Evolutionary conservation across 2,888 invertebrate genomes (phyloP), one percentile per base, ranked within the genome.

Genomic region (Automeris io): DNA sequence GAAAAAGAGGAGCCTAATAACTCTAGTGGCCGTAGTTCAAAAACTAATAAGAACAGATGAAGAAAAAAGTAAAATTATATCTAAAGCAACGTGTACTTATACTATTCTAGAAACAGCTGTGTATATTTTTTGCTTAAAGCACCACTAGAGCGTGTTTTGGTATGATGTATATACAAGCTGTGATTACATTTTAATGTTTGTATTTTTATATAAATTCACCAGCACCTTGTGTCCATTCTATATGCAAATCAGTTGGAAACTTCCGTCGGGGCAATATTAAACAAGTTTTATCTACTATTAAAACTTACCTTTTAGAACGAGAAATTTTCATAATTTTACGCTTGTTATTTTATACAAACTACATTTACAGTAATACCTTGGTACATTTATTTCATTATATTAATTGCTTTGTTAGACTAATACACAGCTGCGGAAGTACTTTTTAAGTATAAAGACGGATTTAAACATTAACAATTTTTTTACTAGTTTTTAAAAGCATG

Each of bases 1-100:
- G 88, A 90, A 40, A 92, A 91, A 57, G 91, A 92, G 13, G 90
- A 91, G 16, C 70, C 73, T 2, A 48, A 40, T 24, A 53, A 62
- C 16, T 5, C 8, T 6, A 60, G 66, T 0, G 55, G 59, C 23
- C 58, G 70, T 3, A 45, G 45, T 4, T 39, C 54, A 6, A 74
- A 67, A 49, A 66, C 57, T 42, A 58, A 35, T 25, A 72, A 68
- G 56, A 49, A 45, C 33, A 60, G 57, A 50, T 67, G 18, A 39
- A 39, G 33, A 12, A 18, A 9, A 25, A 34, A 8, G 16, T 18
- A 32, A 23, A 18, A 25, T 7, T 11, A 26, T 16, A 39, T 22
- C 8, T 29, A 26, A 33, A 9, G 6, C n/a, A 16, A 34, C 29
- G 29, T 13, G 23, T 21, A 19, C 7, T 32, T 18, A 13, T 22